Base-by-base conservation (phyloP, 2,113 vertebrate species). In the Machaerirhynchus nigripectus region DNA sequence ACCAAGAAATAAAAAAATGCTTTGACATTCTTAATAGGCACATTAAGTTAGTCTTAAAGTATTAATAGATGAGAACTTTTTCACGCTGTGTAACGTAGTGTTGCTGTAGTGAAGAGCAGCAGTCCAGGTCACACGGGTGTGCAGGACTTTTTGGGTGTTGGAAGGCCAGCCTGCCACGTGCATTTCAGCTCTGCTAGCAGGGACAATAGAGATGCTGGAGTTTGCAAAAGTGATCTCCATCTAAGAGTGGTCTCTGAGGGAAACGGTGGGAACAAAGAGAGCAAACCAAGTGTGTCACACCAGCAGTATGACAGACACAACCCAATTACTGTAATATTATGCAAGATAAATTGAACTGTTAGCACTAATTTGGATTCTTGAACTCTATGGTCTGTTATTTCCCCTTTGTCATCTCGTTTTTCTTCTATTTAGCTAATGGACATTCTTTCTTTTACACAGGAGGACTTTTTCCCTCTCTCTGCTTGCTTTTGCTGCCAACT, bases 361-460 rank as follows among this genome's bases (percentile, higher is more conserved):
- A 94, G 71, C 86, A 75, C 84, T 96, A 89, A 97, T 97, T 93
- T 95, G 60, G 91, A 89, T 89, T 96, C 56, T 84, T 96, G 91
- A 97, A 84, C 91, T 92, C 92, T 81, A 60, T 87, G 89, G 35
- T 89, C 69, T 89, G 76, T 75, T 91, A 59, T 93, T 90, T 93
- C 93, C 88, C 90, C 52, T 84, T 93, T 95, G 86, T 89, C 64
- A 70, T 84, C 69, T 44, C 52, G 0, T 7, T 87, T 84, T 86
- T 95, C n/a, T 88, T 61, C 59, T 63, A 13, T 90, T 86, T 70
- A 84, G 83, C 39, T 74, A 87, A 92, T 90, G 85, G 88, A 77
- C 26, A 18, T 90, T 89, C 56, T 85, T 87, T 64, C 82, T 92
- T 3, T 92, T 80, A 47, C 59, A 47, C 9, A 1, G 15, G 80